These are phyloP conservation scores for Hyalella azteca DNA, from an alignment of 2,888 invertebrate genomes.

Conservation along the genomic window DNA sequence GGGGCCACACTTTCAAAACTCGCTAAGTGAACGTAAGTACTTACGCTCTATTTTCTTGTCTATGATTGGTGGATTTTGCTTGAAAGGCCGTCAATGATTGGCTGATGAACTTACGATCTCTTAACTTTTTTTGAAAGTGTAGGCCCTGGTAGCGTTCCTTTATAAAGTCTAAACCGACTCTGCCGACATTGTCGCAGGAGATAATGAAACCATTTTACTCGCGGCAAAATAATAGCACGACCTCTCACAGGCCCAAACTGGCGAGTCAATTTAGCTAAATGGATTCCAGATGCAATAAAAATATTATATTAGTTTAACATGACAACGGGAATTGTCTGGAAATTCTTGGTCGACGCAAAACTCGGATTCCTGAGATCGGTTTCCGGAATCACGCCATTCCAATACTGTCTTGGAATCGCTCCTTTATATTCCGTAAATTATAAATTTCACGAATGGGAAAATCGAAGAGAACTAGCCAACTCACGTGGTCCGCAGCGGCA, in stretches of 20 bases:
- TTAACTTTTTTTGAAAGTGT: too few species aligned
- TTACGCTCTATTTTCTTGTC: too few species aligned
- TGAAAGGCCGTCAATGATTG: too few species aligned
- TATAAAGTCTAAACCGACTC: too few species aligned
- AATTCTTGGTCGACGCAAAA: background rate
- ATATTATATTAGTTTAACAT: background rate
- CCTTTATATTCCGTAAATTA: slow-evolving; percentile 13
- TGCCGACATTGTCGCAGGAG: too few species aligned
- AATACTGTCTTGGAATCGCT: slow-evolving; percentile 1
- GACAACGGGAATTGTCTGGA: too few species aligned
- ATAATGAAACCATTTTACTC: too few species aligned
- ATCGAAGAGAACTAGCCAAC: background rate
- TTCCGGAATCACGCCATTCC: background rate
- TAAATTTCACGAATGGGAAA: background rate
- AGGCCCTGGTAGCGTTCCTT: too few species aligned
- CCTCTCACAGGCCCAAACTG: background rate
- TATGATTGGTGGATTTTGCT: too few species aligned
- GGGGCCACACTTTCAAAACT: too few species aligned
- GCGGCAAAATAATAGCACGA: background rate
- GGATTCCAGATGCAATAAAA: background rate
- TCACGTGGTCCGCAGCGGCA: background rate
- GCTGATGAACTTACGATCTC: too few species aligned
- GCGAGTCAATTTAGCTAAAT: background rate
- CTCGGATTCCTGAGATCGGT: slow-evolving; percentile 10
- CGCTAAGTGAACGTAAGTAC: too few species aligned